Percentiles rank a stretch among this genome's conserved stretches.
These are phyloP conservation scores for Mobula birostris DNA, from an alignment of 2,113 vertebrate genomes.

Conservation along the genomic window DNA sequence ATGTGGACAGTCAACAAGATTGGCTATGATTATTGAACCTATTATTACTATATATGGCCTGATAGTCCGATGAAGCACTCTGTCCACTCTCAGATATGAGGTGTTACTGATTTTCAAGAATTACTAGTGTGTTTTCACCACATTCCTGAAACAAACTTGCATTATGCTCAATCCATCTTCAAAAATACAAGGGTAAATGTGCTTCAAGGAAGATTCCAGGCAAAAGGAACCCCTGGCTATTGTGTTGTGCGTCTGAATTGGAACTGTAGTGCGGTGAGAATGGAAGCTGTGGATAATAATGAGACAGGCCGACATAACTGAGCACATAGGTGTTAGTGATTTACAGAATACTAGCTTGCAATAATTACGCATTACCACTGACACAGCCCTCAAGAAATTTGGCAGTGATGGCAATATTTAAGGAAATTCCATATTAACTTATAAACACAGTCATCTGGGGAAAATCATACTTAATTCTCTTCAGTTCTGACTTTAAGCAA, in stretches of 20 bases:
- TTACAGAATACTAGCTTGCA: not conserved
- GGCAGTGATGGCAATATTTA: not conserved
- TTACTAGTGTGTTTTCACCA: not conserved
- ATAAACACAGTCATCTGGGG: slow-evolving; percentile 16
- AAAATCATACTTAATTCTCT: slow-evolving; percentile 19
- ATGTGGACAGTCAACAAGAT: not conserved
- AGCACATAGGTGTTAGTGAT: not conserved
- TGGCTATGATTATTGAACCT: not conserved
- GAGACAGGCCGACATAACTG: not conserved
- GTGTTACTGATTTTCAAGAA: not conserved
- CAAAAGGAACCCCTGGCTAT: no score
- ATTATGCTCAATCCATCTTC: not conserved
- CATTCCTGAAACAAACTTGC: not conserved
- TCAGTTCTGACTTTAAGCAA: not conserved
- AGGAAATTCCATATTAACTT: slow-evolving; percentile 31
- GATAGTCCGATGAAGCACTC: not conserved
- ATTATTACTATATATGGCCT: not conserved
- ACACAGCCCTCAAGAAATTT: slow-evolving; percentile 5
- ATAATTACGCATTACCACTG: not conserved
- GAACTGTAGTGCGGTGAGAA: not conserved
- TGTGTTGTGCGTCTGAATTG: no score
- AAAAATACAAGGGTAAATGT: not conserved
- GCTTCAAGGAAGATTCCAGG: no score
- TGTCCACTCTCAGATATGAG: not conserved
- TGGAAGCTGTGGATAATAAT: not conserved